A percentile compares a stretch with the other conserved stretches of the same genome.
Conservation (phyloP, 2,797 vertebrate genomes). For the Buphagus erythrorhynchus region DNA sequence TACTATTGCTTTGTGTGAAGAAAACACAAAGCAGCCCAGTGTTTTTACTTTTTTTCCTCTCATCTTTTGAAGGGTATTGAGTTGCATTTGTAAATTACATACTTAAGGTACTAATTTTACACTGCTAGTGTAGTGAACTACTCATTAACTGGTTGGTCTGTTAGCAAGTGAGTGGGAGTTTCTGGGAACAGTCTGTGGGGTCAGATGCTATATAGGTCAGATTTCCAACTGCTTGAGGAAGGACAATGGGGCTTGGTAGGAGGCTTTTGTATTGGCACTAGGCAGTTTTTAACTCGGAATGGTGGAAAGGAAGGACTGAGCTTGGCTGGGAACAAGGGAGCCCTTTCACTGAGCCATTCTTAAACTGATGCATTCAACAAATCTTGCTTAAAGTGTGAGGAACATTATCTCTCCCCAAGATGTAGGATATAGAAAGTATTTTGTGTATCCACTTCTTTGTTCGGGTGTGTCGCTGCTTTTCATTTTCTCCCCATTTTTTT, state of each 20-base stretch:
- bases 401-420: not conserved
- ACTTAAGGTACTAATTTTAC: not conserved
- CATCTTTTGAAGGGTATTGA: not conserved
- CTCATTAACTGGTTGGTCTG: not conserved
- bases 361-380: not conserved
- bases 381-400: not conserved
- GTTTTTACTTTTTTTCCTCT: not conserved
- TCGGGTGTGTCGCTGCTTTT: not conserved
- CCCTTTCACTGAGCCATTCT: not conserved
- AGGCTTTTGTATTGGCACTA: not conserved
- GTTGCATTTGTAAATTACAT: not conserved
- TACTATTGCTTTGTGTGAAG: not conserved
- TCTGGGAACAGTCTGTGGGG: not conserved
- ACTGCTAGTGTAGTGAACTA: not conserved
- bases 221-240: not conserved
- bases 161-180: not conserved
- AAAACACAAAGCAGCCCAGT: not conserved
- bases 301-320: not conserved
- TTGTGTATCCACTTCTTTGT: not conserved
- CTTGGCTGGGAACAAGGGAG: not conserved
- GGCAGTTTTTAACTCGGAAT: not conserved
- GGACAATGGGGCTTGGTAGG: not conserved
- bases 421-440: not conserved
- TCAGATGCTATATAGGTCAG: not conserved
- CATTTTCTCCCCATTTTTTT: not conserved